Percentiles rank a stretch among this genome's conserved stretches.
phyloP scores from a whole-genome alignment of 2,888 invertebrate genomes.

The Gymnoscelis rufifasciata region DNA sequence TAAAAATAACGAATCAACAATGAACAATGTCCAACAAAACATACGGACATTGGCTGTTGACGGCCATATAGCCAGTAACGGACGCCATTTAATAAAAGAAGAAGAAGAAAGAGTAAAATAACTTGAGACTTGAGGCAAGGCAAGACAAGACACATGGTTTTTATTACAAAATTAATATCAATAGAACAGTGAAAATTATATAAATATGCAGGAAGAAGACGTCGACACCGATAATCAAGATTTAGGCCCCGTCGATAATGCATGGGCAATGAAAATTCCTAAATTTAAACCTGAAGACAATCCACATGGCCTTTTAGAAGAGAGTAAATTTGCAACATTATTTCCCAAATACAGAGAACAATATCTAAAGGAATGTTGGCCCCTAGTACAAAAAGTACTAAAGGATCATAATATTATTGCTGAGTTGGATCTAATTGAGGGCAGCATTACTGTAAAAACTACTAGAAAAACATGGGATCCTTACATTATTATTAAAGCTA shows the following conservation, averaged over 20 bases:
- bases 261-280: slow-evolving; percentile 92
- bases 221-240: slow-evolving; percentile 45
- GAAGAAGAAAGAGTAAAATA: too few species aligned
- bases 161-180: too few species aligned
- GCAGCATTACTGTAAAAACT: slow-evolving; percentile 96
- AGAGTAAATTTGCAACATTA: slow-evolving; percentile 97
- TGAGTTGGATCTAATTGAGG: slow-evolving; percentile 94
- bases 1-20: too few species aligned
- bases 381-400: slow-evolving; percentile 92
- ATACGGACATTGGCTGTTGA: too few species aligned
- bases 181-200: neutral
- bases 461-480: slow-evolving; percentile 99
- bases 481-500: slow-evolving; percentile 95
- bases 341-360: slow-evolving; percentile 99
- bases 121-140: too few species aligned
- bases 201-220: slow-evolving; percentile 40
- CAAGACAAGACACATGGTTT: too few species aligned
- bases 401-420: slow-evolving; percentile 88
- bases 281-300: slow-evolving; percentile 93
- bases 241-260: slow-evolving; percentile 86
- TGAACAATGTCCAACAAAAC: too few species aligned
- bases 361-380: slow-evolving; percentile 97
- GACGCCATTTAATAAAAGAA: too few species aligned
- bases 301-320: slow-evolving; percentile 91
- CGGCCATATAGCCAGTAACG: too few species aligned